Conservation (phyloP, 2,113 vertebrate species). For the Tachuris rubrigastra region DNA sequence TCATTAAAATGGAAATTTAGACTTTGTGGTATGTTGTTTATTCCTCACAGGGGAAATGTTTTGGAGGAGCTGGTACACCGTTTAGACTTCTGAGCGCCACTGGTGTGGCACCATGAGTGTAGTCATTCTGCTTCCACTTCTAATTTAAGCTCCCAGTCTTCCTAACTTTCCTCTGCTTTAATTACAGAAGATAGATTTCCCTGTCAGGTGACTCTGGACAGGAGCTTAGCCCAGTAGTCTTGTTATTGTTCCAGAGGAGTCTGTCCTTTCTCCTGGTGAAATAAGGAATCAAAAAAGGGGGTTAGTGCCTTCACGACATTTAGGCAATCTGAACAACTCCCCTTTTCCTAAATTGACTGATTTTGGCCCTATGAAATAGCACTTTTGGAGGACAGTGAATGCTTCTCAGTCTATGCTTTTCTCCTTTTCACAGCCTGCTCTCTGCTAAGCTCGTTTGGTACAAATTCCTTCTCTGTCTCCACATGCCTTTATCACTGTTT, state of each 20-base stretch:
- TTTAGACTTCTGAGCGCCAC: neutral
- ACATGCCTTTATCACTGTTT: constrained; percentile 6
- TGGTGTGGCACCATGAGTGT: neutral
- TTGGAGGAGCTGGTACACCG: neutral
- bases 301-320: neutral
- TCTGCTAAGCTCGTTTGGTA: neutral
- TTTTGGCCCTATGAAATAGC: neutral
- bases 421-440: neutral
- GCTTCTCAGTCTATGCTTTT: neutral
- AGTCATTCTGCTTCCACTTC: neutral
- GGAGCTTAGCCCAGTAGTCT: neutral
- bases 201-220: neutral
- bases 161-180: neutral
- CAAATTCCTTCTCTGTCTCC: neutral
- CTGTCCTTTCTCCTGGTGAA: neutral
- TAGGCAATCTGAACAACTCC: neutral
- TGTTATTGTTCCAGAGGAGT: neutral
- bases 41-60: neutral
- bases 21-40: constrained; percentile 10
- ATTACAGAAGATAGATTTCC: neutral
- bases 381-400: neutral
- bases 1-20: constrained; percentile 22
- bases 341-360: neutral
- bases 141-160: neutral
- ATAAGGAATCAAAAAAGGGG: neutral